Evolutionary conservation across 2,113 vertebrate species (phyloP).

Genomic region (Tringa solitaria): DNA sequence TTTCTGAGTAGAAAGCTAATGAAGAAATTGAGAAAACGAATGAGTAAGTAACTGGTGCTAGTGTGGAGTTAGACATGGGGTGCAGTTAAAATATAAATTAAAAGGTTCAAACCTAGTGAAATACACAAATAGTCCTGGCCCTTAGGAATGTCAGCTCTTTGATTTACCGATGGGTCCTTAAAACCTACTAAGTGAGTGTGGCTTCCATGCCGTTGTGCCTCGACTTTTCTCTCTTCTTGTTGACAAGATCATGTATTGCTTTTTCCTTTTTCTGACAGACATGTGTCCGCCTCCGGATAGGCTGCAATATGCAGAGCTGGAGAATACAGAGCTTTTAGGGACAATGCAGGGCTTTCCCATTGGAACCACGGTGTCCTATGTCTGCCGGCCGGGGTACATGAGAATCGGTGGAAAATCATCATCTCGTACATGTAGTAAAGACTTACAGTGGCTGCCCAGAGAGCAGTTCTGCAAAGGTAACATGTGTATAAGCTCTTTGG

Average conservation of each 20-base stretch:
- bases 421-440: rapidly evolving
- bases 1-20: not conserved
- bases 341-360: rapidly evolving
- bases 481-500: rapidly evolving
- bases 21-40: not conserved
- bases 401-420: rapidly evolving
- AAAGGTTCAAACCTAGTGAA: not conserved
- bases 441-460: not conserved
- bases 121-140: not conserved
- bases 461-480: constrained; percentile 4
- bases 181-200: rapidly evolving
- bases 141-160: not conserved
- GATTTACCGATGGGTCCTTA: not conserved
- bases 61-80: rapidly evolving
- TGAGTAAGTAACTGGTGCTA: rapidly evolving
- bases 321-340: not conserved
- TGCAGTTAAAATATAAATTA: not conserved
- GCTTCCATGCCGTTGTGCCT: rapidly evolving
- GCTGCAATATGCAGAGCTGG: not conserved
- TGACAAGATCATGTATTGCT: rapidly evolving
- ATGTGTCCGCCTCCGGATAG: rapidly evolving
- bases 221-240: rapidly evolving
- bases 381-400: not conserved
- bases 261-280: not conserved
- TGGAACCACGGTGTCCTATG: rapidly evolving